Conservation (phyloP, 2,113 vertebrate species). For the Toxotes chatareus region DNA sequence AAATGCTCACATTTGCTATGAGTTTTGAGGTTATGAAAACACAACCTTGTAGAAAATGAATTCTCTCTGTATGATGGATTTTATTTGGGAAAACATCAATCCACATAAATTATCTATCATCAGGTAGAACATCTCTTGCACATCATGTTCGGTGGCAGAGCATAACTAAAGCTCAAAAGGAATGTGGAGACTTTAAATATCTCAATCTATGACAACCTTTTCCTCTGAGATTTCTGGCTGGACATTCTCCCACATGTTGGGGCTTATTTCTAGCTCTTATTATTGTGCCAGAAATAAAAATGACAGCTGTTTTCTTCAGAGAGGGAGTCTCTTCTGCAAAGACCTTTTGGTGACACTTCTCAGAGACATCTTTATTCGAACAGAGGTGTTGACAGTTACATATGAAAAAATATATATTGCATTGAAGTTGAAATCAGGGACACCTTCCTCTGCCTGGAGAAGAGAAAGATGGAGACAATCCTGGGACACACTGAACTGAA, state of each 20-base stretch:
- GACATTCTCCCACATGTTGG: conserved; percentile 75
- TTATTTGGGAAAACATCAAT: background rate
- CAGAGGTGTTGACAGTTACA: conserved; percentile 52
- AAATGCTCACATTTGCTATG: background rate
- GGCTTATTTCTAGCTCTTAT: conserved; percentile 65
- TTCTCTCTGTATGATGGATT: background rate
- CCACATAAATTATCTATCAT: conserved; percentile 12
- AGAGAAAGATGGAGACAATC: conserved; percentile 13
- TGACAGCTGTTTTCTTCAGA: conserved; percentile 76
- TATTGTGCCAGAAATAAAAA: conserved; percentile 71
- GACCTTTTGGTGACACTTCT: conserved; percentile 43
- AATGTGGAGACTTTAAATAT: conserved; percentile 66
- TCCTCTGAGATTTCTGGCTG: conserved; percentile 65
- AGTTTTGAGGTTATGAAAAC: conserved; percentile 8
- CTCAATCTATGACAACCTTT: conserved; percentile 56
- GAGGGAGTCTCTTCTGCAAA: conserved; percentile 48
- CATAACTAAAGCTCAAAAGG: conserved; percentile 15
- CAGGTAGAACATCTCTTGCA: conserved; percentile 13
- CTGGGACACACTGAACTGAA: conserved; percentile 27
- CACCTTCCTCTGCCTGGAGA: background rate
- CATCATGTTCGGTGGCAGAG: conserved; percentile 1
- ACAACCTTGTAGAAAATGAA: background rate
- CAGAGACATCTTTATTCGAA: conserved; percentile 16
- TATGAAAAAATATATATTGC: conserved; percentile 17
- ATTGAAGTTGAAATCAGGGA: conserved; percentile 20